Conservation (phyloP, 2,888 invertebrate species). For the Cistogaster globosa region DNA sequence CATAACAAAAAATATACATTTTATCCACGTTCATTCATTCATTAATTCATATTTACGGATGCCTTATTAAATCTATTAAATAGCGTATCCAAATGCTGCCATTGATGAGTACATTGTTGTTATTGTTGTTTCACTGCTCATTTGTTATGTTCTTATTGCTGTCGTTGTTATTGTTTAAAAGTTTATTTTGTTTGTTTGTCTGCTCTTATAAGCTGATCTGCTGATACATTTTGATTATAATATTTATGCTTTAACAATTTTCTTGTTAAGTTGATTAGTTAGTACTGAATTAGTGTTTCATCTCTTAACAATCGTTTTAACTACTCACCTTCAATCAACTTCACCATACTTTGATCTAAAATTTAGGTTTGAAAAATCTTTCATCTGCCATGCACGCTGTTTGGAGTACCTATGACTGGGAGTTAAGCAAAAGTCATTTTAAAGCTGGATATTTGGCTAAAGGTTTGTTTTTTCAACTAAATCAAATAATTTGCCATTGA, state of each 20-base stretch:
- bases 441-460: slow-evolving; percentile 86
- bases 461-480: slow-evolving; percentile 72
- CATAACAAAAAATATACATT: not conserved
- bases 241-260: slow-evolving; percentile 42
- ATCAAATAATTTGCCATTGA: slow-evolving; percentile 65
- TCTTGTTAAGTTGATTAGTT: slow-evolving; percentile 55
- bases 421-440: slow-evolving; percentile 82
- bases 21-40: not conserved
- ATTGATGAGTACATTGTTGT: slow-evolving; percentile 30
- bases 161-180: slow-evolving; percentile 8
- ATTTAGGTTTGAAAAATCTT: slow-evolving; percentile 84
- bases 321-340: slow-evolving; percentile 64
- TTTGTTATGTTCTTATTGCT: slow-evolving; percentile 40
- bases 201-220: slow-evolving; percentile 10
- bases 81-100: slow-evolving; percentile 42
- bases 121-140: slow-evolving; percentile 9
- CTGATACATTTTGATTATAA: slow-evolving; percentile 34
- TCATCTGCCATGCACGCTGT: slow-evolving; percentile 85
- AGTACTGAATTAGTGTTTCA: slow-evolving; percentile 61
- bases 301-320: slow-evolving; percentile 60
- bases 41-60: not conserved
- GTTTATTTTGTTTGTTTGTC: not conserved
- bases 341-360: slow-evolving; percentile 69
- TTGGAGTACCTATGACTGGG: slow-evolving; percentile 84
- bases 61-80: slow-evolving; percentile 36